Conservation (phyloP, 2,113 vertebrate species). For the Rhinogobius similis region DNA sequence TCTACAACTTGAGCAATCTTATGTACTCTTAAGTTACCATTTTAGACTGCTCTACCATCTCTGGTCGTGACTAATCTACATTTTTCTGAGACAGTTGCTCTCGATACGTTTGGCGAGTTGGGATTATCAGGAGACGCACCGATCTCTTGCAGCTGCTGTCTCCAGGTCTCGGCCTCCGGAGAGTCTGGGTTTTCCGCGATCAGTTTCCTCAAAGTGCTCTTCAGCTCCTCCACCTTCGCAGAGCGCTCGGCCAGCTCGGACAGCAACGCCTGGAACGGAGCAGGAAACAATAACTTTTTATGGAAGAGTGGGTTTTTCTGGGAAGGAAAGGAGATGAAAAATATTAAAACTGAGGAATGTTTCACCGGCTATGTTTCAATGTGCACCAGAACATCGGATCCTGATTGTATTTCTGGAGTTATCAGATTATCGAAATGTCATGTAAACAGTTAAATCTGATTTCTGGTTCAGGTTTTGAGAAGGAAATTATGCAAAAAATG, state of each 20-base stretch:
- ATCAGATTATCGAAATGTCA: too few species aligned
- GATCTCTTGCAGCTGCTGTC: conserved; percentile 89
- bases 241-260: conserved; percentile 88
- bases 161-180: conserved; percentile 90
- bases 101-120: not conserved
- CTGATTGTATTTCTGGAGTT: too few species aligned
- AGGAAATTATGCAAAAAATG: too few species aligned
- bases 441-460: too few species aligned
- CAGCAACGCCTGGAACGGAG: conserved; percentile 83
- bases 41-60: too few species aligned
- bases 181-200: conserved; percentile 88
- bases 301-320: not conserved
- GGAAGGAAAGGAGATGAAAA: not conserved
- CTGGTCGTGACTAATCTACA: not conserved
- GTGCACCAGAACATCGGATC: too few species aligned
- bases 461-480: too few species aligned
- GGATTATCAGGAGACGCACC: conserved; percentile 78
- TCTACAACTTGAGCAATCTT: not conserved
- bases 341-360: too few species aligned
- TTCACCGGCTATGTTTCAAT: too few species aligned
- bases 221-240: conserved; percentile 89
- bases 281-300: too few species aligned
- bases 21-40: not conserved
- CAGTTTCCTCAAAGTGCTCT: conserved; percentile 83
- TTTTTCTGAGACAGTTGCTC: not conserved